Percentiles rank a stretch among this genome's conserved stretches.
Evolutionary conservation across 1,140 invertebrate species (phyloP).

Genomic region (Chrysomallon squamiferum): DNA sequence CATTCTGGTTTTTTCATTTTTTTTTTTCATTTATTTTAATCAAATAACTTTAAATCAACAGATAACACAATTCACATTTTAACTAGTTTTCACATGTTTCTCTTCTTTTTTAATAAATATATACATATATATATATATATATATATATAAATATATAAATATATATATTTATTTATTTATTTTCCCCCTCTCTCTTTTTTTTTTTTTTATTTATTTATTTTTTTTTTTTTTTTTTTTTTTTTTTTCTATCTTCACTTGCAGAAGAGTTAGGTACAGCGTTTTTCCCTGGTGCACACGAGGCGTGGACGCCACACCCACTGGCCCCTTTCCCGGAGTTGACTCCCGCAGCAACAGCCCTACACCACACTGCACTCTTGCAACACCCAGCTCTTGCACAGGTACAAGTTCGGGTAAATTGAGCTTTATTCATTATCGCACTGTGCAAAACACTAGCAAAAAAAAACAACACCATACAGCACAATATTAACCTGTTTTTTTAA

Average conservation of each 20-base stretch:
- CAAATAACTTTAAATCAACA: too few relatives aligned
- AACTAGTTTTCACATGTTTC: too few relatives aligned
- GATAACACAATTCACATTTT: too few relatives aligned
- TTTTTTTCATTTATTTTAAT: too few relatives aligned
- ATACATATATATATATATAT: too few relatives aligned
- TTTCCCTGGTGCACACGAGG: constrained; percentile 89
- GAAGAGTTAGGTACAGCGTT: constrained; percentile 87
- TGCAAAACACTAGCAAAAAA: constrained; percentile 10
- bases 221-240: constrained; percentile 4
- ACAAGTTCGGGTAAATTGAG: constrained; percentile 67
- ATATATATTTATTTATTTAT: too few relatives aligned
- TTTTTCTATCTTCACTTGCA: constrained; percentile 38
- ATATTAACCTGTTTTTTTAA: too few relatives aligned
- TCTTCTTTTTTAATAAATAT: too few relatives aligned
- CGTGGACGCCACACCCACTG: constrained; percentile 88
- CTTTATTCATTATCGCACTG: constrained; percentile 35
- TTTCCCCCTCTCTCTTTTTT: too few relatives aligned
- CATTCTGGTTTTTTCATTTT: too few relatives aligned
- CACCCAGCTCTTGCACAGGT: constrained; percentile 96
- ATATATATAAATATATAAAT: too few relatives aligned
- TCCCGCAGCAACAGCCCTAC: constrained; percentile 76
- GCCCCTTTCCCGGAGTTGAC: constrained; percentile 73
- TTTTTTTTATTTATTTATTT: too few relatives aligned
- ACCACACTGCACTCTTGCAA: constrained; percentile 86
- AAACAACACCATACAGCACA: neutral